phyloP scores from a whole-genome alignment of 2,113 vertebrate genomes.

The Bubo blakistoni region DNA sequence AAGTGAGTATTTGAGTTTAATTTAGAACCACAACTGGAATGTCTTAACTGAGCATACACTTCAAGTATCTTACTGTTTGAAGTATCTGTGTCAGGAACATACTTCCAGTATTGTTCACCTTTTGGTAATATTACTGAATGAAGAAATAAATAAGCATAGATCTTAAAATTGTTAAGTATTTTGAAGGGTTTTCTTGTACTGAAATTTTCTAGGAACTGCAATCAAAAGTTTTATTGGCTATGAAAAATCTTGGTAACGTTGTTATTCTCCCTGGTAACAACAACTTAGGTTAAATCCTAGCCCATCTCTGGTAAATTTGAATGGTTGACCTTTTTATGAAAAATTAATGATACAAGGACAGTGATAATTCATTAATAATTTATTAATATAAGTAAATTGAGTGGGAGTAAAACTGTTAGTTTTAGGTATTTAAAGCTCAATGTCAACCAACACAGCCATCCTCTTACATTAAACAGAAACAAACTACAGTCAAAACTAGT shows the following conservation, averaged over 20 bases:
- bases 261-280: not conserved
- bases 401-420: not conserved
- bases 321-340: not conserved
- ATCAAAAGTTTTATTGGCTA: not conserved
- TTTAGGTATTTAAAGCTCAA: not conserved
- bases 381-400: not conserved
- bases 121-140: not conserved
- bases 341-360: not conserved
- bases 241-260: not conserved
- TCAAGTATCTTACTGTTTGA: not conserved
- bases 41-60: not conserved
- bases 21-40: not conserved
- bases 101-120: not conserved
- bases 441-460: not conserved
- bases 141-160: not conserved
- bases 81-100: not conserved
- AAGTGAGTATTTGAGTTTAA: not conserved
- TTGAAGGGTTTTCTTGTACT: not conserved
- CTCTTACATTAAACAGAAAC: not conserved
- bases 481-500: not conserved
- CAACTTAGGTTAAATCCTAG: not conserved
- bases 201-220: not conserved
- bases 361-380: not conserved
- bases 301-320: not conserved
- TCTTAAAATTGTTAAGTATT: not conserved